Percentiles rank a stretch among this genome's conserved stretches.
phyloP scores from a whole-genome alignment of 2,797 vertebrate genomes.

The Oreonectes daqikongensis region DNA sequence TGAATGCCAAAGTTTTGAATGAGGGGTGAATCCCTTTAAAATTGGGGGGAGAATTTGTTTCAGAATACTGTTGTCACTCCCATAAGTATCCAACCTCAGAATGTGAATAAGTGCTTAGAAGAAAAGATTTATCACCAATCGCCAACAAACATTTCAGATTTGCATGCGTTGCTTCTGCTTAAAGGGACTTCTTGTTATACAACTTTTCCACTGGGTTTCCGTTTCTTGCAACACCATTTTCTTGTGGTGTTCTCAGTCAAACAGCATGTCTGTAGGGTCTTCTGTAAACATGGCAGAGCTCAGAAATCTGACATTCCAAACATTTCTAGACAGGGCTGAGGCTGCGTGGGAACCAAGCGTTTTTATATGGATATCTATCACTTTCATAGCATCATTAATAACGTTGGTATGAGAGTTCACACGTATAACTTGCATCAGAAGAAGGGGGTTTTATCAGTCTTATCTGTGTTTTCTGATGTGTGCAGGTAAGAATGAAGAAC shows the following conservation, averaged over 20 bases:
- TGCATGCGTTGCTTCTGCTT: background rate
- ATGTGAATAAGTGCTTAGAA: too few species aligned
- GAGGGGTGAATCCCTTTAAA: background rate
- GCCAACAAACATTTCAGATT: background rate
- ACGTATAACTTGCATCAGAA: constrained; percentile 53
- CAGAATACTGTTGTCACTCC: constrained; percentile 18
- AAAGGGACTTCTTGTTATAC: constrained; percentile 2
- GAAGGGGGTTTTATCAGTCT: background rate
- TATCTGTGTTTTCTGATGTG: constrained; percentile 4
- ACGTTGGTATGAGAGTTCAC: constrained; percentile 64
- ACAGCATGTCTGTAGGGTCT: constrained; percentile 39
- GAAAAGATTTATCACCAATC: too few species aligned
- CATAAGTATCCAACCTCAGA: too few species aligned
- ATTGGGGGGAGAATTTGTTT: background rate
- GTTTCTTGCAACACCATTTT: constrained; percentile 35
- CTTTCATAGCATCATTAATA: constrained; percentile 76
- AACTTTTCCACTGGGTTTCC: constrained; percentile 14
- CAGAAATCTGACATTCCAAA: constrained; percentile 54
- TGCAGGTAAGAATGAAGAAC: constrained; percentile 8
- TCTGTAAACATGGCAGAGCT: constrained; percentile 59
- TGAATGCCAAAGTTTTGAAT: background rate
- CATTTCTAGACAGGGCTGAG: constrained; percentile 53
- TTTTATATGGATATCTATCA: constrained; percentile 67
- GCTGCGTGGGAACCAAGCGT: constrained; percentile 63
- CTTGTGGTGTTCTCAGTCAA: constrained; percentile 44